Conservation (phyloP, 2,888 invertebrate genomes). For the Meganola albula region DNA sequence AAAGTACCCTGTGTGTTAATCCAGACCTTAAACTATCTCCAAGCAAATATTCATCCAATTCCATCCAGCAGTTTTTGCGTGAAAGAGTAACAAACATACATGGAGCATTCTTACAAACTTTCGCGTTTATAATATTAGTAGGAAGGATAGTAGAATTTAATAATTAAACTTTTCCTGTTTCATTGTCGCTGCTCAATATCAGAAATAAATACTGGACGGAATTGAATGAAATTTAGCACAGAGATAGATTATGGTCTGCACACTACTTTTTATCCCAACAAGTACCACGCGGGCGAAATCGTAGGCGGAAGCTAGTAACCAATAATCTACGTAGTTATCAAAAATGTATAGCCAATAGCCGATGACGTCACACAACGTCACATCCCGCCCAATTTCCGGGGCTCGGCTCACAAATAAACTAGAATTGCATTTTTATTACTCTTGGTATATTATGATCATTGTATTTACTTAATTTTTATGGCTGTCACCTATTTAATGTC, state of each 20-base stretch:
- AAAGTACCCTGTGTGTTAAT: too few species aligned
- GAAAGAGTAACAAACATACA: background rate
- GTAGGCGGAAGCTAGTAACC: too few species aligned
- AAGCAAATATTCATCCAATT: too few species aligned
- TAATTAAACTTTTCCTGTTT: too few species aligned
- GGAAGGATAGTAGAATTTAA: too few species aligned
- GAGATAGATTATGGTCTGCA: too few species aligned
- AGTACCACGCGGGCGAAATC: too few species aligned
- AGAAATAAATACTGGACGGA: too few species aligned
- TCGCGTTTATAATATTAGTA: background rate
- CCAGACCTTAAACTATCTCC: too few species aligned
- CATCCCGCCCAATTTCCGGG: conserved; percentile 25
- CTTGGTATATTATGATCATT: conserved; percentile 13
- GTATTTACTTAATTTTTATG: conserved; percentile 32
- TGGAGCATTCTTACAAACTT: background rate
- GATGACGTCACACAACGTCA: conserved; percentile 22
- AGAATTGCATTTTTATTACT: conserved; percentile 35
- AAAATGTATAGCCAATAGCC: conserved; percentile 1
- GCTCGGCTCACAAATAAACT: conserved; percentile 30
- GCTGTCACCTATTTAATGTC: background rate
- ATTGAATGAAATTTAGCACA: too few species aligned
- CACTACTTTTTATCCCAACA: too few species aligned
- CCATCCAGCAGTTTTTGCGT: background rate
- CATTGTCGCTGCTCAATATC: too few species aligned
- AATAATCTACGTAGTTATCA: background rate